A percentile compares a stretch with the other conserved stretches of the same genome.
Conservation (phyloP, 2,888 invertebrate species). For the Camponotus fellah region DNA sequence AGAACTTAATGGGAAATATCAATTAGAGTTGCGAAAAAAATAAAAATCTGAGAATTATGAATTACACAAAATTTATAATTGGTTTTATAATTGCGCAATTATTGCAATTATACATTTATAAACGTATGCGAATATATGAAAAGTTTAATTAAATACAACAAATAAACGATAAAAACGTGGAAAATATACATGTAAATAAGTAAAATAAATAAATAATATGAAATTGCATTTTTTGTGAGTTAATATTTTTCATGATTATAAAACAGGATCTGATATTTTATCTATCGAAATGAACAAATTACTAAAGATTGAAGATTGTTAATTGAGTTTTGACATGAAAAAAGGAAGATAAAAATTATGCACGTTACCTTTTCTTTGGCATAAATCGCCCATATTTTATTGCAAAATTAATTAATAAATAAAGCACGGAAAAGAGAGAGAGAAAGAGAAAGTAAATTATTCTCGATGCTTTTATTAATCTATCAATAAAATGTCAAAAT, state of each 20-base stretch:
- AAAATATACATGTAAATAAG: not conserved
- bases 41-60: not conserved
- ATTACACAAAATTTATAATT: not conserved
- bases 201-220: not conserved
- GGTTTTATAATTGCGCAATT: not conserved
- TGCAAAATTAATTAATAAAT: constrained; percentile 29
- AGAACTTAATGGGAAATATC: not conserved
- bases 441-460: constrained; percentile 18
- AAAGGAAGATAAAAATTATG: constrained; percentile 57
- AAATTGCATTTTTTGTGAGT: not conserved
- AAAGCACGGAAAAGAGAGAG: not conserved
- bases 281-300: constrained; percentile 42
- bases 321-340: constrained; percentile 62
- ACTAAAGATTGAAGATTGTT: constrained; percentile 67
- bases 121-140: not conserved
- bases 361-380: not conserved
- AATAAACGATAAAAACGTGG: not conserved
- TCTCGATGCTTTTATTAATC: constrained; percentile 23
- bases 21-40: constrained; percentile 4
- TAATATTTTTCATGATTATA: not conserved
- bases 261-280: constrained; percentile 5
- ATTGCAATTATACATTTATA: constrained; percentile 8
- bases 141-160: not conserved
- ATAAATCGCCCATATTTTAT: not conserved
- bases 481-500: constrained; percentile 33